Evolutionary conservation across 2,888 invertebrate genomes (phyloP).

Genomic region (Lasioglossum figueresi): DNA sequence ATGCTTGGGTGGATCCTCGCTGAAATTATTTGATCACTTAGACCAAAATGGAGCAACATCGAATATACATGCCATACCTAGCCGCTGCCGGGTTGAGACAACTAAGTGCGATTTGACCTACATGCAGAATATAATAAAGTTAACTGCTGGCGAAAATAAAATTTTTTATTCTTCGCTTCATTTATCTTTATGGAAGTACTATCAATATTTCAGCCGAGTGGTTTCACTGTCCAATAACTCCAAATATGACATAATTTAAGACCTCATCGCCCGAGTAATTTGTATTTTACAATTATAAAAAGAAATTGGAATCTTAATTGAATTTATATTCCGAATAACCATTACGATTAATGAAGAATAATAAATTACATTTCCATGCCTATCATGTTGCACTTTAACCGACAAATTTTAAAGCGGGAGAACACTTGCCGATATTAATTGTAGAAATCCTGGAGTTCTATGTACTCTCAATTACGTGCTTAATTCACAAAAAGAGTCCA

Average conservation of each 20-base stretch:
- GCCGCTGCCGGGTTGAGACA: not conserved
- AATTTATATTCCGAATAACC: not conserved
- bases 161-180: constrained; percentile 5
- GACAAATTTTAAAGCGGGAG: not conserved
- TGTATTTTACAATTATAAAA: not conserved
- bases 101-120: constrained; percentile 7
- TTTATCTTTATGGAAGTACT: not conserved
- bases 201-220: not conserved
- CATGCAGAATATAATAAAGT: constrained; percentile 12
- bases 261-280: not conserved
- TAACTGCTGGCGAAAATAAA: not conserved
- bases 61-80: not conserved
- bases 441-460: not conserved
- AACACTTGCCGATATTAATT: not conserved
- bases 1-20: not conserved
- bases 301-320: not conserved
- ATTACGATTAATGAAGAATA: too few species aligned
- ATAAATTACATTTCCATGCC: too few species aligned
- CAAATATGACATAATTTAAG: not conserved
- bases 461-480: not conserved
- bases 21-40: constrained; percentile 15
- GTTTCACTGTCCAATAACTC: not conserved
- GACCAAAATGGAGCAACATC: constrained; percentile 13
- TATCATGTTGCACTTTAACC: not conserved
- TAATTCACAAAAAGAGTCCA: not conserved